A percentile compares a stretch with the other conserved stretches of the same genome.
Evolutionary conservation across 2,888 invertebrate species (phyloP).

Genomic region (Pseudanteris insignis): DNA sequence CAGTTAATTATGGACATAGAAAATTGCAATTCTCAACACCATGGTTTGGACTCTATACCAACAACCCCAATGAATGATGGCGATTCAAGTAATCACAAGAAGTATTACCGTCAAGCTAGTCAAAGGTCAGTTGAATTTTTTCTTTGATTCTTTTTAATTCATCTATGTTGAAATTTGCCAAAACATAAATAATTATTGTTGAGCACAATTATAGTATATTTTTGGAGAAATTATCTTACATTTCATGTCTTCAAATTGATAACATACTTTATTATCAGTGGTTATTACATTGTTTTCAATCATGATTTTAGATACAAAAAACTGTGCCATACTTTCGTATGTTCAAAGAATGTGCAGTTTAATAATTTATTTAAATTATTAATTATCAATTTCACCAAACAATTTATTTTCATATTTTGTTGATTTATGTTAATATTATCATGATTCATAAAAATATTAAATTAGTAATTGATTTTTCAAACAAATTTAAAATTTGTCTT

Average conservation of each 20-base stretch:
- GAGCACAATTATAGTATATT: too few species aligned
- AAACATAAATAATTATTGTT: too few species aligned
- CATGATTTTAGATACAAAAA: not conserved
- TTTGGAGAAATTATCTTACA: not conserved
- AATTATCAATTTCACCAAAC: too few species aligned
- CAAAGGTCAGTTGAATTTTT: conserved; percentile 67
- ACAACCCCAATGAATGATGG: conserved; percentile 25
- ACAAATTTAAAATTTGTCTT: too few species aligned
- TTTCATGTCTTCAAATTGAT: conserved; percentile 14
- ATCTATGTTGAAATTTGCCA: conserved; percentile 7
- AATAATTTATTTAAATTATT: too few species aligned
- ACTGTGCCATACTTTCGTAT: too few species aligned
- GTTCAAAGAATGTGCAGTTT: too few species aligned
- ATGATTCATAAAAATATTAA: too few species aligned
- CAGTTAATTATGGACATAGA: conserved; percentile 34
- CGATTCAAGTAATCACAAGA: conserved; percentile 64
- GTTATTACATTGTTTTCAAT: not conserved
- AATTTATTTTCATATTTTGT: too few species aligned
- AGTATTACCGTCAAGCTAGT: conserved; percentile 70
- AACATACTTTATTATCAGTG: conserved; percentile 9
- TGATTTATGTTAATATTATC: too few species aligned
- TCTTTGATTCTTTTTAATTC: not conserved
- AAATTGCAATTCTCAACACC: conserved; percentile 28
- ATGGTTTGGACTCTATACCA: conserved; percentile 18
- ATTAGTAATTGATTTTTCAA: too few species aligned